Percentiles rank a stretch among this genome's conserved stretches.
Evolutionary conservation across 2,797 vertebrate genomes (phyloP).

Genomic region (Chrysocyon brachyurus): DNA sequence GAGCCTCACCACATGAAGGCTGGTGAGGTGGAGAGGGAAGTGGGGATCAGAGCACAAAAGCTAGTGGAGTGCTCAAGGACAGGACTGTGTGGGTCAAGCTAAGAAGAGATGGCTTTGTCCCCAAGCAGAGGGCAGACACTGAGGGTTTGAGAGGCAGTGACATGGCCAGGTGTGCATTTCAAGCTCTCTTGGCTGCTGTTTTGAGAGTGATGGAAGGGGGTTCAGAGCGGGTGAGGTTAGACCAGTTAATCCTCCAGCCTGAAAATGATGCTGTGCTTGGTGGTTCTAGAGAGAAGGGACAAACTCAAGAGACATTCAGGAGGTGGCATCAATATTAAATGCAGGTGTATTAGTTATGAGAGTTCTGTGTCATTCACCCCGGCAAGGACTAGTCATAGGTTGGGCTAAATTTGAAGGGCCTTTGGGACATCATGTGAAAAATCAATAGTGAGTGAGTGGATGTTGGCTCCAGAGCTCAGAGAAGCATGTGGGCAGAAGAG

Average conservation of each 20-base stretch:
- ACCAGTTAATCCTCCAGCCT: neutral
- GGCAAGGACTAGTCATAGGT: neutral
- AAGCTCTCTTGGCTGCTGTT: rapidly evolving
- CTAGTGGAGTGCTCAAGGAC: neutral
- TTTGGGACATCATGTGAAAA: neutral
- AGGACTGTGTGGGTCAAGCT: neutral
- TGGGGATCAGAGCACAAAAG: neutral
- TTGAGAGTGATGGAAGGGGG: neutral
- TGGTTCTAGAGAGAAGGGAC: neutral
- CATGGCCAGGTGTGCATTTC: neutral
- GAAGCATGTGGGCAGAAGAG: neutral
- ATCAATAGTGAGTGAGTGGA: neutral
- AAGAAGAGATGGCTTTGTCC: neutral
- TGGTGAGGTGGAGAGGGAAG: neutral
- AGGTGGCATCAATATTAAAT: neutral
- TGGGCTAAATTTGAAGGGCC: neutral
- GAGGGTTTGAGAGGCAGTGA: neutral
- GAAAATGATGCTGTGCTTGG: neutral
- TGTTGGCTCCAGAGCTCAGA: neutral
- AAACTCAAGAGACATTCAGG: neutral
- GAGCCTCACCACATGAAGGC: neutral
- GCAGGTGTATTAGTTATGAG: neutral
- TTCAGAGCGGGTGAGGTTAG: neutral
- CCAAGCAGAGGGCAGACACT: neutral
- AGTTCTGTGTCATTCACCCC: neutral